Evolutionary conservation across 2,797 vertebrate species (phyloP).

Genomic region (Gadopsis bispinosus): DNA sequence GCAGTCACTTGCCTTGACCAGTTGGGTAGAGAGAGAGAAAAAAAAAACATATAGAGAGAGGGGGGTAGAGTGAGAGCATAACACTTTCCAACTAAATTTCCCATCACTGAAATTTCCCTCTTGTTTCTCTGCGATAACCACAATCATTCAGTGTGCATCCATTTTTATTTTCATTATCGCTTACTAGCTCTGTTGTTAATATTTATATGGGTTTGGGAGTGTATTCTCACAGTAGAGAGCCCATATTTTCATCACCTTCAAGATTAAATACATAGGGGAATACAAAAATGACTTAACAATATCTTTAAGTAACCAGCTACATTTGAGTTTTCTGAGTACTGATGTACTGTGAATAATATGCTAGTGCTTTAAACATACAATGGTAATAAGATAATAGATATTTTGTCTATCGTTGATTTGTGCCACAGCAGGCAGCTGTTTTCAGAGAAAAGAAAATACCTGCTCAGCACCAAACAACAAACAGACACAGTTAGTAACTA

Average conservation of each 20-base stretch:
- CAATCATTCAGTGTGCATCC: background rate
- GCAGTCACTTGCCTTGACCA: too few species aligned
- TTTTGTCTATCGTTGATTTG: background rate
- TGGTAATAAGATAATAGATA: background rate
- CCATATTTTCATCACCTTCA: background rate
- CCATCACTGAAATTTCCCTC: background rate
- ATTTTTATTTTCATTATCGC: constrained; percentile 18
- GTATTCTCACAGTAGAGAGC: background rate
- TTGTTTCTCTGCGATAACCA: background rate
- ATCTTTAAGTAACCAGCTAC: background rate
- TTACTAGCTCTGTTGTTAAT: constrained; percentile 8
- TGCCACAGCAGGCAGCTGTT: background rate
- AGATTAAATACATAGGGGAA: background rate
- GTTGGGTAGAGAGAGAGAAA: too few species aligned
- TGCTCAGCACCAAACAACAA: background rate
- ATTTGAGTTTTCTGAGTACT: background rate
- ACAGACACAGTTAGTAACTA: too few species aligned
- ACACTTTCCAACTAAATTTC: background rate
- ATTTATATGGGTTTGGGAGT: constrained; percentile 8
- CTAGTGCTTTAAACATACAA: background rate
- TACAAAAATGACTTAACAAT: background rate
- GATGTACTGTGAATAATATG: background rate
- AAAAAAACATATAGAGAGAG: too few species aligned
- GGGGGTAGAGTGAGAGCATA: too few species aligned
- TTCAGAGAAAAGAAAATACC: background rate